A percentile compares a stretch with the other conserved stretches of the same genome.
These are phyloP conservation scores for Caenorhabditis sinica DNA, from an alignment of 2,888 invertebrate species.

Conservation along the genomic window DNA sequence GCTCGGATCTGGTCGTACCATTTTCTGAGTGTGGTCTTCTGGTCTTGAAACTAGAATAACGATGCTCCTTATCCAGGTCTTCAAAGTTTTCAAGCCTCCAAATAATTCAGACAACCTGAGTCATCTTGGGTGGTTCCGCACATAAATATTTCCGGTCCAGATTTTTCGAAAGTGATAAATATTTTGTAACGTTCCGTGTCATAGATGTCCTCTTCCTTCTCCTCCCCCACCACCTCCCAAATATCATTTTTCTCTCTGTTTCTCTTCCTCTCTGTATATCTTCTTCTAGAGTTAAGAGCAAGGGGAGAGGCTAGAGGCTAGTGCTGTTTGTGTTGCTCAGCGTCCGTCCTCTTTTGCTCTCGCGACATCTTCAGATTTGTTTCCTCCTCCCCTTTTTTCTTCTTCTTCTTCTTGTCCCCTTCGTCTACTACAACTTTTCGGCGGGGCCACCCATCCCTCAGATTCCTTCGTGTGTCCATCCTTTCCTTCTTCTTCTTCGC, in stretches of 20 bases:
- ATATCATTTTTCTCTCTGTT: conserved; percentile 28
- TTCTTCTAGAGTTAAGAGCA: conserved; percentile 44
- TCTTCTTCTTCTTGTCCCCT: conserved; percentile 3
- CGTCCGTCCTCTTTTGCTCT: conserved; percentile 47
- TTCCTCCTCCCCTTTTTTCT: conserved; percentile 28
- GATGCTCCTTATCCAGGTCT: no score
- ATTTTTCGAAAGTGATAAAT: conserved; percentile 18
- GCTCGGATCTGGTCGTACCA: no score
- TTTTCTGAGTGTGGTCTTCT: no score
- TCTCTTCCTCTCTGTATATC: conserved; percentile 11
- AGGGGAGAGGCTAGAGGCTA: conserved; percentile 21
- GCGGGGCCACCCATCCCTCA: neutral
- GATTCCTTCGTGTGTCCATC: neutral
- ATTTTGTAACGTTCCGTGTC: conserved; percentile 32
- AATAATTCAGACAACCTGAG: neutral
- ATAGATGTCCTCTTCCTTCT: conserved; percentile 8
- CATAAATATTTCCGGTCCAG: conserved; percentile 28
- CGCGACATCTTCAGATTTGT: conserved; percentile 61
- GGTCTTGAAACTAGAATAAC: no score
- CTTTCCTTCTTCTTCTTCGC: neutral
- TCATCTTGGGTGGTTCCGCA: neutral
- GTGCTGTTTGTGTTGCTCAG: conserved; percentile 29
- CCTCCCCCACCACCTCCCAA: no score
- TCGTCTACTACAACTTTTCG: conserved; percentile 41
- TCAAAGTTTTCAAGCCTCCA: neutral